Evolutionary conservation across 2,888 invertebrate species (phyloP), one percentile per base, ranked within the genome.

Genomic region (Sarcophaga rosellei): DNA sequence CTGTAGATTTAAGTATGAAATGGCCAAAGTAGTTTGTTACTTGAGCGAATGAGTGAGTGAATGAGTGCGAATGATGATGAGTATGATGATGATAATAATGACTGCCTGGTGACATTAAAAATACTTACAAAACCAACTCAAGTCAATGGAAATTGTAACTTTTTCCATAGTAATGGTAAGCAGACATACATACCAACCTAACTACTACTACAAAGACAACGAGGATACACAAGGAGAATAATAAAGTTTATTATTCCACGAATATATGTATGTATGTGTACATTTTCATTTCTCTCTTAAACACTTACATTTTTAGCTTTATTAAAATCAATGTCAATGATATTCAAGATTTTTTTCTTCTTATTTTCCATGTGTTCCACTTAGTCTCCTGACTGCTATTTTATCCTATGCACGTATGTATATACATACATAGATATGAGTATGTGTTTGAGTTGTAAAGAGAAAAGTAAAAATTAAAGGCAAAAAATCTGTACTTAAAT

Each of bases 321-420:
- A 73, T 73, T 77, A 68, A 45, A 85, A 77, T 85, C 84, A 81
- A 73, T 74, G 81, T 81, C 81, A 77, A 76, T 85, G 80, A 17
- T 85, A 62, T 81, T 80, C n/a, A 84, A 61, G 57, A 75, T 61
- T 62, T 63, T 63, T 44, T 59, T 82, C 70, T 66, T 21, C 20
- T 10, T 47, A 53, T 20, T 47, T 72, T n/a, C 35, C 57, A 44
- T 73, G 70, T 57, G 25, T 20, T 21, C 53, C 17, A 15, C 17
- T 53, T 53, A 15, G 12, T 53, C 17, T 12, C 17, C 53, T 53
- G 53, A 17, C 15, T 53, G 53, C 15, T 53, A 53, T 0, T 53
- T 53, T 53, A 17, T 53, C 4, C 4, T 53, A 12, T 47, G 47
- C 11, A 12, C 3, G 15, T 47, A 47, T 53, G 17, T 53, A 0